Evolutionary conservation across 2,113 vertebrate genomes (phyloP).

Genomic region (Caloenas nicobarica): DNA sequence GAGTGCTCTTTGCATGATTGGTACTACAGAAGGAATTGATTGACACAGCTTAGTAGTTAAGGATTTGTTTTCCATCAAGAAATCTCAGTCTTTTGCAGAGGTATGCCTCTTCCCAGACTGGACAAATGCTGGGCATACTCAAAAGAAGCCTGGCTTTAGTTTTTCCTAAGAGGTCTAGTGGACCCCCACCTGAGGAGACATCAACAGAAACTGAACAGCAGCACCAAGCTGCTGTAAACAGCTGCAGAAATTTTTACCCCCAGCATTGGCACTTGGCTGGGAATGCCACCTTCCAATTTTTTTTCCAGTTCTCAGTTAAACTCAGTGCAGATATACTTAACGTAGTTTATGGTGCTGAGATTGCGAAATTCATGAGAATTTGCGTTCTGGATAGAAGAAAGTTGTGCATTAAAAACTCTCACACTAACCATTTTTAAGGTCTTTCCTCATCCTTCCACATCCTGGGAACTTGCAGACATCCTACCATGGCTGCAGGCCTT

Average conservation of each 20-base stretch:
- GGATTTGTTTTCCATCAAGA: background rate
- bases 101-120: background rate
- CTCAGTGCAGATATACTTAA: background rate
- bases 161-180: background rate
- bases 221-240: background rate
- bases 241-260: background rate
- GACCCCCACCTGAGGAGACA: background rate
- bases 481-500: too few relatives aligned
- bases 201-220: background rate
- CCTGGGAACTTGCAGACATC: too few relatives aligned
- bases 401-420: background rate
- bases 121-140: background rate
- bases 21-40: background rate
- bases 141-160: background rate
- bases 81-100: background rate
- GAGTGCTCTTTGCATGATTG: background rate
- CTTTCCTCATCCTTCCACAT: background rate
- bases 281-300: background rate
- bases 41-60: background rate
- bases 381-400: background rate
- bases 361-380: background rate
- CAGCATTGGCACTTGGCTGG: background rate
- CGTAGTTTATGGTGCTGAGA: background rate
- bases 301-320: background rate
- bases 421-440: background rate